Conservation (phyloP, 2,113 vertebrate genomes). For the Myotis brandtii region DNA sequence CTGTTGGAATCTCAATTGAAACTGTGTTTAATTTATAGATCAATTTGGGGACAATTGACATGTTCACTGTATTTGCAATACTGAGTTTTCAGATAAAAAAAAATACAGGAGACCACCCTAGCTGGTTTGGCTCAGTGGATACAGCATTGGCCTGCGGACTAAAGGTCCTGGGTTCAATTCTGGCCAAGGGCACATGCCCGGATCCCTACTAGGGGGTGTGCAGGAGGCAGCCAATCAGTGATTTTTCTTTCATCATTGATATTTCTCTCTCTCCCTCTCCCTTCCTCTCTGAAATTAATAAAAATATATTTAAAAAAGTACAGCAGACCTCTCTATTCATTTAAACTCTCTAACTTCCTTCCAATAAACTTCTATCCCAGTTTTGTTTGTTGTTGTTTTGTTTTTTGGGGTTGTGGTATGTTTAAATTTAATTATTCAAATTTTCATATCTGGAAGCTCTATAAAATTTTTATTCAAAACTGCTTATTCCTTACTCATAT, state of each 20-base stretch:
- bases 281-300: too few relatives aligned
- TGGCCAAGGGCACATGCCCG: too few relatives aligned
- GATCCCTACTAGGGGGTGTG: too few relatives aligned
- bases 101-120: background rate
- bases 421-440: conserved; percentile 2
- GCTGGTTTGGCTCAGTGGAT: too few relatives aligned
- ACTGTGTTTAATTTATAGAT: too few relatives aligned
- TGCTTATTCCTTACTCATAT: background rate
- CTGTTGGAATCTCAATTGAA: too few relatives aligned
- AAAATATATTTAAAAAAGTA: background rate
- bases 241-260: too few relatives aligned
- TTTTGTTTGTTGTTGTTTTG: background rate
- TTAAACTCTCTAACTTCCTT: background rate
- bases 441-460: background rate
- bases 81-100: background rate
- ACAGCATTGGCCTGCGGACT: too few relatives aligned
- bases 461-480: background rate
- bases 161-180: too few relatives aligned
- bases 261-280: too few relatives aligned
- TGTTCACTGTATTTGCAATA: background rate
- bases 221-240: too few relatives aligned
- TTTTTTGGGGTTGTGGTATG: background rate
- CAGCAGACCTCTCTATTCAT: background rate
- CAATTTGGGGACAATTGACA: too few relatives aligned
- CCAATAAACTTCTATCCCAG: background rate